A percentile compares a stretch with the other conserved stretches of the same genome.
These are phyloP conservation scores for Cataglyphis altisquamis DNA, from an alignment of 2,888 invertebrate species.

Conservation along the genomic window DNA sequence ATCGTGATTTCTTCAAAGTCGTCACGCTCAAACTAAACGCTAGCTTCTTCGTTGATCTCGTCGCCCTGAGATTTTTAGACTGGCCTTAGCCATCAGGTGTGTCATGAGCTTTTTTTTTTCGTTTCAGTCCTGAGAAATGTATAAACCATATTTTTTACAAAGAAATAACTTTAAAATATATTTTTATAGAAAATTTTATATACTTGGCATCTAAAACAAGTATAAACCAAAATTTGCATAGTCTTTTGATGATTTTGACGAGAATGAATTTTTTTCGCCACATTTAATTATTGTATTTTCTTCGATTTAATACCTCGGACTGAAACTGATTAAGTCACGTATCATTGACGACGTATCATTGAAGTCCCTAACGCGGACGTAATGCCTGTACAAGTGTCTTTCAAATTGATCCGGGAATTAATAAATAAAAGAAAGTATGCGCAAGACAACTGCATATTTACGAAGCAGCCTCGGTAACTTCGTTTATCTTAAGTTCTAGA, in stretches of 20 bases:
- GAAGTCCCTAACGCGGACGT: not conserved
- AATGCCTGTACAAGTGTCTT: not conserved
- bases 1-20: not conserved
- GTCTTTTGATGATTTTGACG: not conserved
- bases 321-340: conserved; percentile 7
- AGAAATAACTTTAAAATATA: not conserved
- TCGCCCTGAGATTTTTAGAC: not conserved
- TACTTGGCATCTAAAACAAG: not conserved
- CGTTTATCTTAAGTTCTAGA: not conserved
- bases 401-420: conserved; percentile 2
- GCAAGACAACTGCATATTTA: conserved; percentile 2
- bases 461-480: not conserved
- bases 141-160: not conserved
- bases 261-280: not conserved
- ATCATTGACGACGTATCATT: not conserved
- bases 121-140: conserved; percentile 9
- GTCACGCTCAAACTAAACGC: not conserved
- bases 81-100: not conserved
- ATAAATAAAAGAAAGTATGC: not conserved
- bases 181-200: conserved; percentile 16
- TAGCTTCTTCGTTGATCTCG: not conserved
- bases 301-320: not conserved
- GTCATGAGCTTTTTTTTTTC: not conserved
- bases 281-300: not conserved
- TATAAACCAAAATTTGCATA: not conserved